Conservation (phyloP, 1,140 invertebrate species). For the Mamestra configurata region DNA sequence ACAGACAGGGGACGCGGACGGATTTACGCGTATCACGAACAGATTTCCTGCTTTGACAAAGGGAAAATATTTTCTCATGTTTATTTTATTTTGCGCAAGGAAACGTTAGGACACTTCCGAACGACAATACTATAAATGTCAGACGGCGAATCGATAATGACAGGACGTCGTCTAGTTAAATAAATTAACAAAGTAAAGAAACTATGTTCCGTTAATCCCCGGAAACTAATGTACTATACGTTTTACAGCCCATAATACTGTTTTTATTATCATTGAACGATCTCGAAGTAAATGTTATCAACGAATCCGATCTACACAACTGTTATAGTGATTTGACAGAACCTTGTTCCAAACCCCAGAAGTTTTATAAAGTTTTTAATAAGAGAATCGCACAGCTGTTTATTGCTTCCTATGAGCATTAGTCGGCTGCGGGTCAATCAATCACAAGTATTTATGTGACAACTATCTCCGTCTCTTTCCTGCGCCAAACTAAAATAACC, state of each 20-base stretch:
- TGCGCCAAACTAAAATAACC: constrained; percentile 64
- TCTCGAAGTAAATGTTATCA: constrained; percentile 48
- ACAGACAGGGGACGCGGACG: constrained; percentile 79
- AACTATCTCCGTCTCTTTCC: constrained; percentile 68
- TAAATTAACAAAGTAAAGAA: constrained; percentile 48
- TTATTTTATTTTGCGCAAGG: constrained; percentile 66
- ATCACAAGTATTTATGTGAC: constrained; percentile 85
- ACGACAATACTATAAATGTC: constrained; percentile 57
- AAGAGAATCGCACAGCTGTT: constrained; percentile 74
- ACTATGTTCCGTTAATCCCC: constrained; percentile 45
- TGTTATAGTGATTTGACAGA: constrained; percentile 62
- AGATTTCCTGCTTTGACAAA: constrained; percentile 81
- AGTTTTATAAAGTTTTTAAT: constrained; percentile 67
- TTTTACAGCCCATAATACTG: constrained; percentile 48
- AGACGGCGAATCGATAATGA: constrained; percentile 44
- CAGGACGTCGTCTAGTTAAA: constrained; percentile 49
- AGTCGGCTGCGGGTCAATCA: constrained; percentile 84
- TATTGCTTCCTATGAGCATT: constrained; percentile 84
- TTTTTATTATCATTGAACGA: constrained; percentile 48
- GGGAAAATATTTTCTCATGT: constrained; percentile 71
- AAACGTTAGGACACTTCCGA: constrained; percentile 56
- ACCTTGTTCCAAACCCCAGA: constrained; percentile 39
- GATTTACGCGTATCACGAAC: constrained; percentile 83
- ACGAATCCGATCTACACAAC: constrained; percentile 47
- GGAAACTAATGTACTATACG: constrained; percentile 49